Conservation (phyloP, 2,888 invertebrate genomes). For the Adelphocoris suturalis region DNA sequence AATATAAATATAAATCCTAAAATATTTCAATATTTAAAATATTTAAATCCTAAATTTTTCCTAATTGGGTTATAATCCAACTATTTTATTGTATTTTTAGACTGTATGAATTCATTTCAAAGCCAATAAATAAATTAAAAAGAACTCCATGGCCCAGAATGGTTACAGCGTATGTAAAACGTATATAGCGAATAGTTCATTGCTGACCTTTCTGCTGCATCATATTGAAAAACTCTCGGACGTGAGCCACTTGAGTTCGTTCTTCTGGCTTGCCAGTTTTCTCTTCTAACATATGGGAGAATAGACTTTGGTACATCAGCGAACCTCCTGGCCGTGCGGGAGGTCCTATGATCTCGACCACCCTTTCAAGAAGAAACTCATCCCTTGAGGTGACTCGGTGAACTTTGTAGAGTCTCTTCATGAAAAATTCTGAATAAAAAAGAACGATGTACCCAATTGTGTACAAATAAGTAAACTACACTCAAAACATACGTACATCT, state of each 20-base stretch:
- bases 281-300: slow-evolving; percentile 29
- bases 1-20: too few relatives aligned
- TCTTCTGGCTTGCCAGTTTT: background rate
- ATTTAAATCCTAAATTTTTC: too few relatives aligned
- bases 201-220: slow-evolving; percentile 50
- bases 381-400: slow-evolving; percentile 44
- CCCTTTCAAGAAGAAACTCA: slow-evolving; percentile 59
- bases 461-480: too few relatives aligned
- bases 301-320: slow-evolving; percentile 24
- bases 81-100: too few relatives aligned
- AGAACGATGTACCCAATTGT: background rate
- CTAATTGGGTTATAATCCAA: too few relatives aligned
- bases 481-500: too few relatives aligned
- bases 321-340: slow-evolving; percentile 49
- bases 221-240: background rate
- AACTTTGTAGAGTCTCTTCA: slow-evolving; percentile 37
- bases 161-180: too few relatives aligned
- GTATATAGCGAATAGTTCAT: too few relatives aligned
- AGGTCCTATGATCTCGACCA: slow-evolving; percentile 58
- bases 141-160: too few relatives aligned
- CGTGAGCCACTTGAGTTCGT: background rate
- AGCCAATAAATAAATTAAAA: too few relatives aligned
- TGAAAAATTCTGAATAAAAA: slow-evolving; percentile 49
- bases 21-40: too few relatives aligned
- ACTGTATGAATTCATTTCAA: too few relatives aligned